Base-by-base conservation (phyloP, 2,888 invertebrate species). In the Drosophila austrosaltans region DNA sequence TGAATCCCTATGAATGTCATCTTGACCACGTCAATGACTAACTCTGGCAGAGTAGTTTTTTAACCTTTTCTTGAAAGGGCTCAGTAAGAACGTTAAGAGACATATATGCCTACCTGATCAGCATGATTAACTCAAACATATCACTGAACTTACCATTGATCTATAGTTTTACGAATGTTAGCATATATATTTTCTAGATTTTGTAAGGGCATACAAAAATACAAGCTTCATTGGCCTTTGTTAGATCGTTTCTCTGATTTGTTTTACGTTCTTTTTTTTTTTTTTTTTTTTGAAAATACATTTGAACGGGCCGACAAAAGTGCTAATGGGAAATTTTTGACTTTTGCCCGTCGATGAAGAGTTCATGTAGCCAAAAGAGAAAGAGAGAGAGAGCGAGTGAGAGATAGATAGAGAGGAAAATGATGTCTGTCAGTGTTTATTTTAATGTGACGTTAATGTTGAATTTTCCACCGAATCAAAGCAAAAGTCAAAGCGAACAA, bases 381-480 rank as follows among this genome's bases (percentile, higher is more conserved):
- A 20, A 25, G 42, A 16, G 48, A 54, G 36, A 36, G 70, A 63
- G 22, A 76, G 69, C 42, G 69, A 72, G 59, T 63, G 70, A 69
- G 22, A 22, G 32, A 25, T 28, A 8, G 28, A n/a, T 20, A 44
- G 74, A 66, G 32, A 54, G 39, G 60, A 54, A 74, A 69, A 72
- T 74, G 59, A 75, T 75, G 62, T 66, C 59, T 56, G 54, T 44
- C 60, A 42, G n/a, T 73, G 73, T 73, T 73, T 73, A 73, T 76
- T 70, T 73, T 63, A 48, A 70, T 63, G 71, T 73, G 76, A 73
- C 73, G 60, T 70, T 73, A 70, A 42, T 59, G 70, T 48, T 70
- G 20, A 72, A 72, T 76, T 83, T 73, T 69, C 71, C 48, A 8
- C 66, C 85, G 89, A 87, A 84, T 87, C 87, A 76, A 63, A 76